phyloP scores from a whole-genome alignment of 2,113 vertebrate species.

The Lamprotornis superbus region DNA sequence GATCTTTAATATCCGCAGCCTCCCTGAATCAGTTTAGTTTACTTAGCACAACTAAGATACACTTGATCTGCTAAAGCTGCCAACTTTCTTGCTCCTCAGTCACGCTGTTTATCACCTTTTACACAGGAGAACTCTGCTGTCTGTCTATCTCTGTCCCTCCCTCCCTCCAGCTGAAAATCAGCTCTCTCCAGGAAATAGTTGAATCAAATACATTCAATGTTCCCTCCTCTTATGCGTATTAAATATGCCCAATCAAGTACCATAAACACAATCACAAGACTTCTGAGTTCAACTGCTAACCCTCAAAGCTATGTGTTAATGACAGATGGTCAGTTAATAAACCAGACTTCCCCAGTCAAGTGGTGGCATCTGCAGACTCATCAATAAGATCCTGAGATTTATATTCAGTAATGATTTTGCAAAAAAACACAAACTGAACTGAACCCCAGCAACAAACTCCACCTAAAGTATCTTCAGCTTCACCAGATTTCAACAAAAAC shows the following conservation, averaged over 20 bases:
- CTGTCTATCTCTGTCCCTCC: background rate
- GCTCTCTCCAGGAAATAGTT: background rate
- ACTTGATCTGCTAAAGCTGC: slow-evolving; percentile 15
- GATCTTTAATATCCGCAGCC: background rate
- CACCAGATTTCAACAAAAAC: background rate
- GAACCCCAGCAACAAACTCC: background rate
- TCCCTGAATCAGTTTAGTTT: slow-evolving; percentile 6
- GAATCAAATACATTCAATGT: background rate
- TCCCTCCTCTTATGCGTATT: background rate
- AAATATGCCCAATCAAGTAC: background rate
- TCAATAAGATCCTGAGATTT: background rate
- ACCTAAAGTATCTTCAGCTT: background rate
- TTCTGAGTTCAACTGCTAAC: background rate
- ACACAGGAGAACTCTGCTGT: background rate
- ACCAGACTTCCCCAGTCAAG: background rate
- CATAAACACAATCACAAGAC: background rate
- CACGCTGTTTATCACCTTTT: background rate
- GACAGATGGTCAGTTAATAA: background rate
- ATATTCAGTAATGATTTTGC: background rate
- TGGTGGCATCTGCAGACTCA: background rate
- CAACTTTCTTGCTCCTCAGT: background rate
- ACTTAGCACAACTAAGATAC: background rate
- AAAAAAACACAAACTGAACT: background rate
- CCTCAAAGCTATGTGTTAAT: background rate
- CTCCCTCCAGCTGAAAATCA: background rate